Conservation (phyloP, 2,888 invertebrate species). For the Philonicus albiceps region DNA sequence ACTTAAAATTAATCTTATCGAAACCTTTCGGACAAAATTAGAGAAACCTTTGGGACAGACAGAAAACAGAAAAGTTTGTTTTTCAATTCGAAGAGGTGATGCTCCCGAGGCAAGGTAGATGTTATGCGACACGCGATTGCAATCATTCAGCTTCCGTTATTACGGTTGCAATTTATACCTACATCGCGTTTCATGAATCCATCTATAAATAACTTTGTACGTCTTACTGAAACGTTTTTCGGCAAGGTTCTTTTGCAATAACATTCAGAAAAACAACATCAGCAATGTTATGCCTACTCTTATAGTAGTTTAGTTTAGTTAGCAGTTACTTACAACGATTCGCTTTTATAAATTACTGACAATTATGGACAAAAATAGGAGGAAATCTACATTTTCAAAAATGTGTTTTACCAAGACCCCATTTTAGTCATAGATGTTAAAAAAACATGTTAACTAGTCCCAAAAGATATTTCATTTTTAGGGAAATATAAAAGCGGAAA, state of each 20-base stretch:
- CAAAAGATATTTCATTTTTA: no score
- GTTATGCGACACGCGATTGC: neutral
- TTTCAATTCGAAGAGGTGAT: neutral
- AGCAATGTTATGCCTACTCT: no score
- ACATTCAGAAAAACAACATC: neutral
- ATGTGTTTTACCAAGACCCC: no score
- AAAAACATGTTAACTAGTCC: no score
- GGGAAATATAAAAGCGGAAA: neutral
- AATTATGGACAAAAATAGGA: no score
- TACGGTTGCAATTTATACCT: neutral
- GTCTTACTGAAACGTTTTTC: neutral
- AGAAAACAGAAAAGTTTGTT: neutral
- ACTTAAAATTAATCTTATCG: constrained; percentile 14
- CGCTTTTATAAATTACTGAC: no score
- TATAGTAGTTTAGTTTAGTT: no score
- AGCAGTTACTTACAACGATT: no score
- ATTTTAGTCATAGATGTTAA: no score
- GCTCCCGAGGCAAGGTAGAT: neutral
- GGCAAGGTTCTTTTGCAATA: neutral
- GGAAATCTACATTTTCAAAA: no score
- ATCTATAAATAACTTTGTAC: neutral
- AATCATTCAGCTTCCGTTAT: constrained; percentile 9
- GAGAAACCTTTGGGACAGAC: neutral
- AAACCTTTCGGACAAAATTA: neutral
- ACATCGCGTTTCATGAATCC: neutral